Evolutionary conservation across 92 coral and sea anemone species (phyloP).

Genomic region (Chrysogorgia sp.): DNA sequence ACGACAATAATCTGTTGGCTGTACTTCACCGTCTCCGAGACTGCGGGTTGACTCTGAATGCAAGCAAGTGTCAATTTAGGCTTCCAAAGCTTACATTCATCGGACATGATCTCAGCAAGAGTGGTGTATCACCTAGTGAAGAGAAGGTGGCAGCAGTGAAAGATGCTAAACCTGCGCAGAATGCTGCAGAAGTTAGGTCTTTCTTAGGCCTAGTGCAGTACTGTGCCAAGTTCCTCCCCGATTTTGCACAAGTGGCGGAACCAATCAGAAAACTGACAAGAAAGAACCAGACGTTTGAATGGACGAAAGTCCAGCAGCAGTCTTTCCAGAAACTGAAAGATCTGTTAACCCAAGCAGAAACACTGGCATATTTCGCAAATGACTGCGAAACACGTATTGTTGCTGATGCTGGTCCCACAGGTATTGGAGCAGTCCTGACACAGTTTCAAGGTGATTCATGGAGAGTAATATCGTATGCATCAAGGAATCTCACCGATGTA

Average conservation of each 20-base stretch:
- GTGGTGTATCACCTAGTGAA: conserved; percentile 58
- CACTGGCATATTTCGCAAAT: conserved; percentile 62
- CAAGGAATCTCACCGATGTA: conserved; percentile 46
- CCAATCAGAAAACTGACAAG: conserved; percentile 54
- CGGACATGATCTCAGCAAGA: conserved; percentile 55
- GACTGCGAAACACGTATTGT: conserved; percentile 52
- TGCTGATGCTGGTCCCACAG: conserved; percentile 62
- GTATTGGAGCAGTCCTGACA: conserved; percentile 59
- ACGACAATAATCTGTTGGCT: too few species aligned
- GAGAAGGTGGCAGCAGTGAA: conserved; percentile 57
- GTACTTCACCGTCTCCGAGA: not conserved
- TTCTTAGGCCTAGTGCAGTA: conserved; percentile 55
- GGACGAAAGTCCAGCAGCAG: conserved; percentile 52
- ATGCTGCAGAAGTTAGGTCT: conserved; percentile 57
- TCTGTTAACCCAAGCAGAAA: conserved; percentile 35
- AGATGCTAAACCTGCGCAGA: conserved; percentile 37
- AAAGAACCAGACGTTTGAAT: conserved; percentile 53
- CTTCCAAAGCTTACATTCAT: conserved; percentile 57
- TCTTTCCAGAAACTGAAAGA: conserved; percentile 61
- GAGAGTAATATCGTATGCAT: conserved; percentile 53
- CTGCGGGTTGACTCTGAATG: conserved; percentile 58
- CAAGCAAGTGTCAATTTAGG: conserved; percentile 57
- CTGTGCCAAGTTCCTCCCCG: conserved; percentile 55
- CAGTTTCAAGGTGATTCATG: conserved; percentile 56
- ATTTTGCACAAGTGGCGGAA: conserved; percentile 56